phyloP scores from a whole-genome alignment of 1,140 invertebrate genomes.

The Penaeus japonicus region DNA sequence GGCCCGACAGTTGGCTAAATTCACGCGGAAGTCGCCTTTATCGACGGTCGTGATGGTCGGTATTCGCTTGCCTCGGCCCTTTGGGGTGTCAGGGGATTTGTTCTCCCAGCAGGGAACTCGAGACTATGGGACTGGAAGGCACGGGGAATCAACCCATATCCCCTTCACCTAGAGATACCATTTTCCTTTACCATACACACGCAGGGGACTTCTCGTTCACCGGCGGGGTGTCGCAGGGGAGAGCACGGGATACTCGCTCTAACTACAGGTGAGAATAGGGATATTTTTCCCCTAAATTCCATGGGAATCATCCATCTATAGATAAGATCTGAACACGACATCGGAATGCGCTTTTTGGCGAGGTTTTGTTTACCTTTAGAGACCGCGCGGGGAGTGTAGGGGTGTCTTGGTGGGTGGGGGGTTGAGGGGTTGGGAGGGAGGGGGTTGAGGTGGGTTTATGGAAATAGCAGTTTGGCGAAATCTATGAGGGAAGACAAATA shows the following conservation, averaged over 20 bases:
- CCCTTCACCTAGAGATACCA: background rate
- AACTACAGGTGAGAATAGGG: background rate
- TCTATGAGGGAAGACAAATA: too few species aligned
- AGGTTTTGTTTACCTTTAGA: too few species aligned
- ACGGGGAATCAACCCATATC: background rate
- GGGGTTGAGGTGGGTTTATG: too few species aligned
- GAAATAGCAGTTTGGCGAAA: too few species aligned
- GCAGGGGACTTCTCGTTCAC: background rate
- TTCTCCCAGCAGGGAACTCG: slow-evolving; percentile 3
- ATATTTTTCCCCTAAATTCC: background rate
- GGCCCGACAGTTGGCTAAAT: background rate
- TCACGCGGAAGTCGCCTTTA: background rate
- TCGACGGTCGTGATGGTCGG: slow-evolving; percentile 19
- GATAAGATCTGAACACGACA: slow-evolving; percentile 42
- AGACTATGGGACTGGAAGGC: background rate
- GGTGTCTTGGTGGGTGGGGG: too few species aligned
- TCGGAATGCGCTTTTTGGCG: background rate
- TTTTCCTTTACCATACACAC: background rate
- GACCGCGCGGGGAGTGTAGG: too few species aligned
- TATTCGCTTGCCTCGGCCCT: background rate
- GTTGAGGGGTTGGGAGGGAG: too few species aligned
- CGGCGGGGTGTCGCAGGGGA: background rate
- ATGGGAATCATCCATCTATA: background rate
- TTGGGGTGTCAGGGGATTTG: background rate
- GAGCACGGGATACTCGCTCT: background rate